These are phyloP conservation scores for Vandiemenella viatica DNA, from an alignment of 2,888 invertebrate species.

Conservation along the genomic window DNA sequence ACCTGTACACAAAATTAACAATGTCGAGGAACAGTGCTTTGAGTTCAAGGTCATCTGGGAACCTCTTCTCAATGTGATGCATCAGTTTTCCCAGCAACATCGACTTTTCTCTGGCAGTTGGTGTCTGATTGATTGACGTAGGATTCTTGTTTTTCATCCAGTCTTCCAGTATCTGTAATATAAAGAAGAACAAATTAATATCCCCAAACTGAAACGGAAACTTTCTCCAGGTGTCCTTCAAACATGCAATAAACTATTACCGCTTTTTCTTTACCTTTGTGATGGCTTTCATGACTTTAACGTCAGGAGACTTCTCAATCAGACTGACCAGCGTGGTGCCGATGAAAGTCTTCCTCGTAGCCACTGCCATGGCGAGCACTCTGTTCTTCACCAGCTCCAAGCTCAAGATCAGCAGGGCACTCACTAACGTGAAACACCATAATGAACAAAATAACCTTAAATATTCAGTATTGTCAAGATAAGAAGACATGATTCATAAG, in stretches of 20 bases:
- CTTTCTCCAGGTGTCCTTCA: no score
- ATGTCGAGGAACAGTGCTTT: conserved; percentile 85
- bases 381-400: conserved; percentile 88
- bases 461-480: no score
- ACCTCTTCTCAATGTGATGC: conserved; percentile 83
- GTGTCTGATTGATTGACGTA: conserved; percentile 53
- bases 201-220: not conserved
- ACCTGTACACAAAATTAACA: conserved; percentile 78
- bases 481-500: no score
- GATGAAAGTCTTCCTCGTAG: conserved; percentile 87
- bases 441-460: no score
- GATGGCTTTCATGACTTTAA: conserved; percentile 71
- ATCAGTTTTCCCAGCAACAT: conserved; percentile 88
- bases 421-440: no score
- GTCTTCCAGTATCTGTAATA: conserved; percentile 72
- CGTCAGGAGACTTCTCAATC: conserved; percentile 87
- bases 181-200: not conserved
- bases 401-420: conserved; percentile 66
- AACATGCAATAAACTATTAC: not conserved
- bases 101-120: conserved; percentile 81
- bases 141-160: conserved; percentile 82
- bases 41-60: conserved; percentile 76
- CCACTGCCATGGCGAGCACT: conserved; percentile 83
- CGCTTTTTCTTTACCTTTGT: conserved; percentile 34
- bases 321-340: conserved; percentile 80